Base-by-base conservation (phyloP, 2,113 vertebrate genomes). In the Poeciliopsis turrubarensis region DNA sequence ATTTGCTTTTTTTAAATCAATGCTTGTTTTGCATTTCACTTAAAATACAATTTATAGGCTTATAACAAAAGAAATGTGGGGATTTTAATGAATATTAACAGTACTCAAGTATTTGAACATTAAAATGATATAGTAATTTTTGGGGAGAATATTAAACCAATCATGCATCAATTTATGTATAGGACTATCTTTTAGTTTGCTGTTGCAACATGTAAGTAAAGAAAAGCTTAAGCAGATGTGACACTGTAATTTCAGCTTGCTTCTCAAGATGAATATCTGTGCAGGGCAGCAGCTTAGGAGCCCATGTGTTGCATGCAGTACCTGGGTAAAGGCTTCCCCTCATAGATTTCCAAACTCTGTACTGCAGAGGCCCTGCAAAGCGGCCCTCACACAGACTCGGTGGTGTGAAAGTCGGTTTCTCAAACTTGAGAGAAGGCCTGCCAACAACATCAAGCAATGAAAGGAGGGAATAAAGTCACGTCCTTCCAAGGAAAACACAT, bases 271-370 rank as follows among this genome's bases (percentile, higher is more conserved):
- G 25, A 57, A 3, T 72, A 47, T 27, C 65, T 14, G 65, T 68
- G 67, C 17, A 62, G 14, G 26, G 27, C 5, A 63, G 61, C 31
- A 31, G 47, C n/a, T 60, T 1, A 10, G 32, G 1, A 60, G 34
- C 3, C 25, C 30, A 19, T n/a, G 31, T 73, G 15, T 60, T 13
- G 54, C 30, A 32, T 51, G 4, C 51, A 54, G n/a, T 86, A 95
- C 94, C 94, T 95, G 94, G 94, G 76, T 94, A 94, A 67, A 95
- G 79, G 84, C 91, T 94, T 78, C 92, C 92, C 85, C 93, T 95
- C 85, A 95, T 93, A 32, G 92, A 94, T 79, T 95, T 95, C 95
- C 95, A 95, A 39, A 94, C 95, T 69, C 94, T 84, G 84, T 95
- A 95, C 86, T 95, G 95, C 72, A 95, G 90, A 1, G 95, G 95